These are phyloP conservation scores for Automeris io DNA, from an alignment of 2,888 invertebrate genomes.

Conservation along the genomic window DNA sequence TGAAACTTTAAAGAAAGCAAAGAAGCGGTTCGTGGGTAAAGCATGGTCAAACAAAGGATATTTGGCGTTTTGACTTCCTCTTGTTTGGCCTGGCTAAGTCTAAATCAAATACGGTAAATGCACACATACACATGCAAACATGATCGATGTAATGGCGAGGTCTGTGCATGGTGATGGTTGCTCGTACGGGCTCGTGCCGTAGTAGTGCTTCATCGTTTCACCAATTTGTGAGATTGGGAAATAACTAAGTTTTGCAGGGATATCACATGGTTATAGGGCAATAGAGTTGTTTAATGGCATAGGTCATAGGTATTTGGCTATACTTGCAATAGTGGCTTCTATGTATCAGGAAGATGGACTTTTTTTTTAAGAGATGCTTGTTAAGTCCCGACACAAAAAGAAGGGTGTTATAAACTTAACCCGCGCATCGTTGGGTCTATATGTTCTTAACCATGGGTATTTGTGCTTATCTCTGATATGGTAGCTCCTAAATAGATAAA, in stretches of 20 bases:
- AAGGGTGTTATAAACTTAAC: too few relatives aligned
- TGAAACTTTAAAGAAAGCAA: constrained; percentile 48
- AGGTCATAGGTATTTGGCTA: too few relatives aligned
- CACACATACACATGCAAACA: constrained; percentile 52
- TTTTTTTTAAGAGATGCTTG: too few relatives aligned
- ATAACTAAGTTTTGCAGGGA: constrained; percentile 15
- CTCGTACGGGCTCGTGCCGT: constrained; percentile 32
- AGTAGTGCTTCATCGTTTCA: constrained; percentile 15
- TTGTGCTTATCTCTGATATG: too few relatives aligned
- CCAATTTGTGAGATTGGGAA: constrained; percentile 15
- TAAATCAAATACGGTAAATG: constrained; percentile 34
- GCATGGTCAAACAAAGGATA: constrained; percentile 26
- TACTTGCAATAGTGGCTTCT: too few relatives aligned
- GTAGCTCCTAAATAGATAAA: too few relatives aligned
- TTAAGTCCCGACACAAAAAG: too few relatives aligned
- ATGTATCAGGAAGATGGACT: too few relatives aligned
- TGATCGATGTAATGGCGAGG: constrained; percentile 30
- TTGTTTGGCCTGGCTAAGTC: neutral
- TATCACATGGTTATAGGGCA: constrained; percentile 5
- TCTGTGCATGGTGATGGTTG: constrained; percentile 74
- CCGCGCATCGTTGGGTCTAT: too few relatives aligned
- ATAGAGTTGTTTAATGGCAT: neutral
- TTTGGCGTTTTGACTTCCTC: constrained; percentile 4
- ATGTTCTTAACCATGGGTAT: too few relatives aligned
- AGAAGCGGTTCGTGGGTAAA: constrained; percentile 56